phyloP scores from a whole-genome alignment of 2,888 invertebrate genomes.

The Muschampia plurimacula region DNA sequence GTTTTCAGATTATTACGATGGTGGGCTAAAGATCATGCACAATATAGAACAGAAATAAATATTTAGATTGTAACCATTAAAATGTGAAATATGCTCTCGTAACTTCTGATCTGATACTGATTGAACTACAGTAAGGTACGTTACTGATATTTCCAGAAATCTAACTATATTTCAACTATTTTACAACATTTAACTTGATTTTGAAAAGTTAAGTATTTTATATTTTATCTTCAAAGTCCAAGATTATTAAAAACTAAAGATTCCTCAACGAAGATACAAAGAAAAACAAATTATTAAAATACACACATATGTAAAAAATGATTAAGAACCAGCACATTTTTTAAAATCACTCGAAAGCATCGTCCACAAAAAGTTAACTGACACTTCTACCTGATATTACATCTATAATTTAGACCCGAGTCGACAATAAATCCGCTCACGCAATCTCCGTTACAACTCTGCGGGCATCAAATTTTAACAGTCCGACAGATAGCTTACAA shows the following conservation, averaged over 20 bases:
- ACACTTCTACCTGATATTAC: background rate
- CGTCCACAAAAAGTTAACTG: background rate
- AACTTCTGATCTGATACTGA: no score
- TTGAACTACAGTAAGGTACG: no score
- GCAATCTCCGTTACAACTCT: constrained; percentile 31
- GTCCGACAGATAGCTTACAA: constrained; percentile 15
- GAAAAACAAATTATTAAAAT: background rate
- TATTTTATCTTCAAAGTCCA: background rate
- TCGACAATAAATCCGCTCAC: constrained; percentile 19
- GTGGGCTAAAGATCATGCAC: background rate
- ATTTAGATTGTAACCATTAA: no score
- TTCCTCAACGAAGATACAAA: background rate
- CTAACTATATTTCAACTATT: no score
- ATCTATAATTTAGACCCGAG: constrained; percentile 22
- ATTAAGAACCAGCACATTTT: background rate
- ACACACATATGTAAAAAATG: no score
- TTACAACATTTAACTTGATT: background rate
- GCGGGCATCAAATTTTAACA: constrained; percentile 28
- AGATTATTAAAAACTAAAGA: background rate
- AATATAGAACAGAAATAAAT: background rate
- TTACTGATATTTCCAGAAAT: no score
- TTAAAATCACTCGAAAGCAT: background rate
- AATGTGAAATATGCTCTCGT: no score
- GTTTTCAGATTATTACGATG: constrained; percentile 63
- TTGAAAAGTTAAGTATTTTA: background rate